Base-by-base conservation (phyloP, 1,140 invertebrate genomes). In the Drosophila ambigua region DNA sequence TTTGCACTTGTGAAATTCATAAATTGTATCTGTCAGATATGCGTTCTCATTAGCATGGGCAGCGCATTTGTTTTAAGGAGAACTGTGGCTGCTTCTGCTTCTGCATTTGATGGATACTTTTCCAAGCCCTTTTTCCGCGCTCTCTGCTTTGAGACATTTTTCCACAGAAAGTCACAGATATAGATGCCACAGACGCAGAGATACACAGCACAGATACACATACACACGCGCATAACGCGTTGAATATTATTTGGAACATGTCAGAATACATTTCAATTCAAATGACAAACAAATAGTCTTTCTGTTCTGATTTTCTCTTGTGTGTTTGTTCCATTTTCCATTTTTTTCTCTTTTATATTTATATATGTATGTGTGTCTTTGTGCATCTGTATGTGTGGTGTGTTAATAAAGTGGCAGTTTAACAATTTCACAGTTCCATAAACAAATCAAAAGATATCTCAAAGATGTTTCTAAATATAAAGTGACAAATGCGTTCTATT, bases 21-120 rank as follows among this genome's bases (percentile, higher is more conserved):
- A 77, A 90, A 90, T 90, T 76, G 81, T 85, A 85, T 79, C 78
- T 90, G 80, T 90, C 85, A 82, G 85, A 85, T 85, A 79, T 48
- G 85, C 75, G 77, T 46, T 60, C 75, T 81, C 80, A 84, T 84
- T 90, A 20, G 20, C 20, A 20, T 20, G 20, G 20, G 20, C 20
- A 20, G 2, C 20, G 85, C 74, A 90, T 90, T 65, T 61, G 49
- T 41, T 60, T 16, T 46, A 24, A 5, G 16, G 31, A 11, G n/a
- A 16, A 4, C 46, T 50, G 54, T 44, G 60, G 44, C 39, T 51
- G 66, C 53, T 58, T 69, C 39, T 55, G 66, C 53, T 50, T 69
- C 64, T 69, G 51, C 67, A 68, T 68, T 46, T 43, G 66, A 69
- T 69, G 51, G 66, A 46, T 75, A 54, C 72, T 74, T 66, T 74